phyloP scores from a whole-genome alignment of 2,797 vertebrate genomes.

The Chiroxiphia lanceolata region DNA sequence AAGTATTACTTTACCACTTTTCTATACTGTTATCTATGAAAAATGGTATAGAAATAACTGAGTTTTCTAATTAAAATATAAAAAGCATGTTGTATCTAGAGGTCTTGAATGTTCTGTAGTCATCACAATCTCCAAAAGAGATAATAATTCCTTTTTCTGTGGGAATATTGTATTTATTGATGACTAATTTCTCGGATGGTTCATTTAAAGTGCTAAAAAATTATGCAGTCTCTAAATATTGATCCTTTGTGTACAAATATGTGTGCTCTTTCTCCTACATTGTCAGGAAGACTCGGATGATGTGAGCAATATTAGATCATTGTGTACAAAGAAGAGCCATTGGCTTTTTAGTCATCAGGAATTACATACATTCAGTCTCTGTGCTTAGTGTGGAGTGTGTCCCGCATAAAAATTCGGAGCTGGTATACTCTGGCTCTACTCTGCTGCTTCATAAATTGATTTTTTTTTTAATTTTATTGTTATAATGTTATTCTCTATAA shows the following conservation, averaged over 20 bases:
- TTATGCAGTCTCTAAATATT: neutral
- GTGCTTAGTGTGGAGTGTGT: neutral
- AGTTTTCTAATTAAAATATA: neutral
- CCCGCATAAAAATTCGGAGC: neutral
- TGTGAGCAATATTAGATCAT: neutral
- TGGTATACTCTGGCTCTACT: neutral
- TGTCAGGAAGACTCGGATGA: neutral
- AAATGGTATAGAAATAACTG: neutral
- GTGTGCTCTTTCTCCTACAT: neutral
- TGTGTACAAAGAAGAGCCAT: neutral
- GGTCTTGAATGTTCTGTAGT: neutral
- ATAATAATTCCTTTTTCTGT: neutral
- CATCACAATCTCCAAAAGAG: neutral
- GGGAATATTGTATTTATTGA: neutral
- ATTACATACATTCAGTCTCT: neutral
- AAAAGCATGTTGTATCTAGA: neutral
- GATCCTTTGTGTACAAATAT: slow-evolving; percentile 20
- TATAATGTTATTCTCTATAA: neutral
- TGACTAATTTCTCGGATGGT: neutral
- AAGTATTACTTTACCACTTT: neutral
- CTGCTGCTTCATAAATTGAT: neutral
- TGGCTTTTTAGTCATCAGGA: slow-evolving; percentile 5
- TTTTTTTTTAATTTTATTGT: neutral
- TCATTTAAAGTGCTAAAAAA: neutral
- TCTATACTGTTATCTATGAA: neutral